A percentile compares a stretch with the other conserved stretches of the same genome.
phyloP scores from a whole-genome alignment of 2,113 vertebrate species.

The Campylomormyrus numenius region DNA sequence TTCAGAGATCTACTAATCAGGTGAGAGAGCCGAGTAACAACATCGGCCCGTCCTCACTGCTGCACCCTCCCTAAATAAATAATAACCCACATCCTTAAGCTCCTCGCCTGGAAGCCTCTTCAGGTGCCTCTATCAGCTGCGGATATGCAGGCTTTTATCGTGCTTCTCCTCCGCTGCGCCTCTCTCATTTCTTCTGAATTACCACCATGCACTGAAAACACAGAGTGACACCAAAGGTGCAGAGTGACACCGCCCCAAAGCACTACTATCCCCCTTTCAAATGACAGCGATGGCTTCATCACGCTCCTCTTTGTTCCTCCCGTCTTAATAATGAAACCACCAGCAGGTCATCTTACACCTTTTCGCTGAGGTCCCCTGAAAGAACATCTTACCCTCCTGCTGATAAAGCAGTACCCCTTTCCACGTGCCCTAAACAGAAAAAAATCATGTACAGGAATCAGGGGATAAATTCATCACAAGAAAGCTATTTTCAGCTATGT shows the following conservation, averaged over 20 bases:
- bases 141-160: background rate
- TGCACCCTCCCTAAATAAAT: background rate
- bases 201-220: background rate
- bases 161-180: background rate
- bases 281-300: background rate
- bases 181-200: background rate
- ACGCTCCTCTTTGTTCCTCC: background rate
- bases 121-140: background rate
- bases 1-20: constrained; percentile 72
- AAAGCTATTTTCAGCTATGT: background rate
- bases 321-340: background rate
- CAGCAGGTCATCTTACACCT: background rate
- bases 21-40: constrained; percentile 47
- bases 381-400: background rate
- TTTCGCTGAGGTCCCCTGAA: background rate
- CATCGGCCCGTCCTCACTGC: background rate
- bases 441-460: background rate
- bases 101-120: background rate
- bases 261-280: background rate
- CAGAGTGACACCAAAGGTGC: background rate
- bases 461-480: background rate
- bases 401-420: background rate
- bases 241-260: background rate
- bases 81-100: background rate
- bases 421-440: background rate